These are phyloP conservation scores for Arctocebus calabarensis DNA, from an alignment of 2,797 vertebrate genomes.

Conservation along the genomic window DNA sequence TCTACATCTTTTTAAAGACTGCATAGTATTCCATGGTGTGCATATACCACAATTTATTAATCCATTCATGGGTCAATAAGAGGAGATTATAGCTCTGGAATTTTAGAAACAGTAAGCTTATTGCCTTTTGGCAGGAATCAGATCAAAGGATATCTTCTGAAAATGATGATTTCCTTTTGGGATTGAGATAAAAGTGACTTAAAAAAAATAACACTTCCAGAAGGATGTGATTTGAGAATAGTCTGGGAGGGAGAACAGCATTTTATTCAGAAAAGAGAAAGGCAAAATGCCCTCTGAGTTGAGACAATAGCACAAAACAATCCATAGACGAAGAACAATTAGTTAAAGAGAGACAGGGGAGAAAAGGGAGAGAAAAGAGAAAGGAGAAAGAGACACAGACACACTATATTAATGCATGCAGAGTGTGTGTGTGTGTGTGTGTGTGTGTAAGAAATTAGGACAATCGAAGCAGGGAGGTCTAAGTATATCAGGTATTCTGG, in stretches of 20 bases:
- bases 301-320: background rate
- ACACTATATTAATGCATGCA: background rate
- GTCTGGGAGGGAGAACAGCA: background rate
- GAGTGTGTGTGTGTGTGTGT: background rate
- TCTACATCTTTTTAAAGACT: no score
- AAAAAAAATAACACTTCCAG: background rate
- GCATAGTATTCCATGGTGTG: no score
- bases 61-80: no score
- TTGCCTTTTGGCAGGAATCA: constrained; percentile 50
- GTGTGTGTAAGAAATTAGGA: background rate
- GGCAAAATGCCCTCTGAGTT: background rate
- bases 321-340: background rate
- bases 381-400: background rate
- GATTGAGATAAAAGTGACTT: constrained; percentile 15
- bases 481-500: background rate
- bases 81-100: constrained; percentile 37
- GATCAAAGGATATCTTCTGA: constrained; percentile 53
- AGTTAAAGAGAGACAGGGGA: background rate
- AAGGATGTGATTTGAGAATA: constrained; percentile 48
- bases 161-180: constrained; percentile 57
- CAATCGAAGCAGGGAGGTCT: background rate
- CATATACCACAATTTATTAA: no score
- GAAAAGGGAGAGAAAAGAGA: background rate
- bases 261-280: constrained; percentile 25
- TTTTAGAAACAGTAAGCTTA: constrained; percentile 48